These are phyloP conservation scores for Enteromius mattozi DNA, from an alignment of 2,797 vertebrate species.

Conservation along the genomic window DNA sequence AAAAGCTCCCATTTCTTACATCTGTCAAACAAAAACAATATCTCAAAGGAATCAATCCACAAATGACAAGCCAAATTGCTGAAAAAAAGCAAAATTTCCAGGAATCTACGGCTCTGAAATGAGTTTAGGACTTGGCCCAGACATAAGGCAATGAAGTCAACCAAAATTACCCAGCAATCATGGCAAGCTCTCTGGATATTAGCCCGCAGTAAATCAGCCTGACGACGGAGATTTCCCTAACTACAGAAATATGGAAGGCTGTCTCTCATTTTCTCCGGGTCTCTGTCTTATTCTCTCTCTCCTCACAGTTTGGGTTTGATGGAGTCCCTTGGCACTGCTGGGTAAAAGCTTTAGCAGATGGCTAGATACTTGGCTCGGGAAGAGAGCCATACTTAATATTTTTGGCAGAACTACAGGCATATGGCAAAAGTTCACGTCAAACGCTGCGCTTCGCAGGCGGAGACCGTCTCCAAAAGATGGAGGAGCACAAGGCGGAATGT, in stretches of 20 bases:
- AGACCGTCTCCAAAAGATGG: slow-evolving; percentile 65
- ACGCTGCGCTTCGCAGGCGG: slow-evolving; percentile 70
- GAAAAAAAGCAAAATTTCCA: slow-evolving; percentile 34
- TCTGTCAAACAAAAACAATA: slow-evolving; percentile 38
- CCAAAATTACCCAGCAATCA: slow-evolving; percentile 69
- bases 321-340: slow-evolving; percentile 76
- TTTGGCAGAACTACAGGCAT: slow-evolving; percentile 79
- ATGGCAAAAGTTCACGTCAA: slow-evolving; percentile 80
- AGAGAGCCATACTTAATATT: slow-evolving; percentile 78
- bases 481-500: slow-evolving; percentile 60
- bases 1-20: slow-evolving; percentile 48
- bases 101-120: slow-evolving; percentile 45
- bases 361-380: slow-evolving; percentile 79
- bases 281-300: slow-evolving; percentile 29
- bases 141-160: slow-evolving; percentile 71
- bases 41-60: slow-evolving; percentile 38
- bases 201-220: slow-evolving; percentile 71
- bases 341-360: slow-evolving; percentile 84
- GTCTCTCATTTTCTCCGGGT: slow-evolving; percentile 62
- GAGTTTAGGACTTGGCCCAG: slow-evolving; percentile 63
- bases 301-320: slow-evolving; percentile 78
- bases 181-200: slow-evolving; percentile 67
- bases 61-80: slow-evolving; percentile 35
- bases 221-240: slow-evolving; percentile 69
- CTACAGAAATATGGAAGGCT: slow-evolving; percentile 73